These are phyloP conservation scores for Oryctolagus cuniculus DNA, from an alignment of 2,113 vertebrate genomes.

Conservation along the genomic window DNA sequence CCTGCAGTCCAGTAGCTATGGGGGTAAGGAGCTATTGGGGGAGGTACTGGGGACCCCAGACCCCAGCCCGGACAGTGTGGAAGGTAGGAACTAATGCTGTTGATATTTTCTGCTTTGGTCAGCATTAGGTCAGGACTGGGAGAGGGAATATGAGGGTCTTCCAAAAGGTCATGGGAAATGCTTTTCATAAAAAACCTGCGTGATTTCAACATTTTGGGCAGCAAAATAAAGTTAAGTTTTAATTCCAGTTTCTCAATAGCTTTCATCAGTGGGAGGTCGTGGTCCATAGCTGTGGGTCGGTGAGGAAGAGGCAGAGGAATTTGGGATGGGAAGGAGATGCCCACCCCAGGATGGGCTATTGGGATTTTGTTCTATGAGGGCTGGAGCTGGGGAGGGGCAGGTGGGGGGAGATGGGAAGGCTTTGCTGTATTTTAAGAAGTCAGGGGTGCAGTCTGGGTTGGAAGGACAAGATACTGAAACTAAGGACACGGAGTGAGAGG, in stretches of 20 bases:
- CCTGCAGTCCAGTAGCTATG: rapidly evolving
- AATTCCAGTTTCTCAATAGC: no score
- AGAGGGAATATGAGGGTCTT: not conserved
- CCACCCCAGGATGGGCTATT: not conserved
- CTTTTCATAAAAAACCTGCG: no score
- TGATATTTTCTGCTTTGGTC: not conserved
- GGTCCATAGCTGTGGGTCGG: rapidly evolving
- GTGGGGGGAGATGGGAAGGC: not conserved
- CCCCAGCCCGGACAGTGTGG: not conserved
- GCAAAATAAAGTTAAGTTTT: no score
- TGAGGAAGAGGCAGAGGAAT: not conserved
- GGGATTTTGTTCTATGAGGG: not conserved
- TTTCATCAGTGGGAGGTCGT: not conserved
- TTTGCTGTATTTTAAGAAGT: not conserved
- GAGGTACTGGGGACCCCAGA: not conserved
- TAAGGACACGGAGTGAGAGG: not conserved
- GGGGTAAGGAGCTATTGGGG: not conserved
- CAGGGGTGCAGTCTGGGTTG: not conserved
- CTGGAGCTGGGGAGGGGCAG: not conserved
- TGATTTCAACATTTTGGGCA: no score
- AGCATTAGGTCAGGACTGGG: not conserved
- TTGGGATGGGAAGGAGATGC: not conserved
- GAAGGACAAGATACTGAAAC: not conserved
- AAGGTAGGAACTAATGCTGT: not conserved
- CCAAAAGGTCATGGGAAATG: no score